phyloP scores from a whole-genome alignment of 2,888 invertebrate genomes.

The Balanococcus diminutus region DNA sequence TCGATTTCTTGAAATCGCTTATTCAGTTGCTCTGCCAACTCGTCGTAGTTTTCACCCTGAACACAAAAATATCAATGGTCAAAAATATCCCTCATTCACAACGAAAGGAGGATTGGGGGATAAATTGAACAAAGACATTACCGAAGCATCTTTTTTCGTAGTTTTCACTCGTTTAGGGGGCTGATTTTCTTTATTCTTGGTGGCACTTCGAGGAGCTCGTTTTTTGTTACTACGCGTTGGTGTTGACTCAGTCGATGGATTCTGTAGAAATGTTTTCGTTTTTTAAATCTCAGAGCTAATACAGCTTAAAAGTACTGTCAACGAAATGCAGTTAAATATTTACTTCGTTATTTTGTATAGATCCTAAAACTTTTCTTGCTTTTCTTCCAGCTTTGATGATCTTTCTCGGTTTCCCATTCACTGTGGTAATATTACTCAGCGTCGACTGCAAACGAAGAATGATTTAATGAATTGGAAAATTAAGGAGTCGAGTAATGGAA shows the following conservation, averaged over 20 bases:
- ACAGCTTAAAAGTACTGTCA: not conserved
- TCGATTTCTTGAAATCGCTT: conserved; percentile 11
- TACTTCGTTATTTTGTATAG: not conserved
- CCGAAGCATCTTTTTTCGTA: not conserved
- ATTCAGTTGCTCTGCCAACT: not conserved
- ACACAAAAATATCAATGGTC: not conserved
- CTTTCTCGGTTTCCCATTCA: not conserved
- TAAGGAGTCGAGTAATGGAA: not conserved
- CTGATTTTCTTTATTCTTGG: conserved; percentile 23
- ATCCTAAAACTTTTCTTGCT: not conserved
- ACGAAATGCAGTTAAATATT: not conserved
- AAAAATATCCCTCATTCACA: not conserved
- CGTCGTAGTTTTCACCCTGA: not conserved
- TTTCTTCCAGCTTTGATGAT: not conserved
- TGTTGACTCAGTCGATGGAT: not conserved
- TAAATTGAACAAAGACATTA: too few species aligned
- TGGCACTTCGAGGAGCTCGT: not conserved
- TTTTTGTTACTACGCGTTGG: not conserved
- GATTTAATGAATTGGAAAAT: not conserved
- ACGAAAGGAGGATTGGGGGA: too few species aligned
- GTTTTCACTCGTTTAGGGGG: not conserved
- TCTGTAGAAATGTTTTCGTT: not conserved
- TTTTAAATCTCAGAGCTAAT: not conserved
- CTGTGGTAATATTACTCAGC: not conserved
- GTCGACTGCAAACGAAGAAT: not conserved